Base-by-base conservation (phyloP, 2,888 invertebrate species). In the Mimas tiliae region DNA sequence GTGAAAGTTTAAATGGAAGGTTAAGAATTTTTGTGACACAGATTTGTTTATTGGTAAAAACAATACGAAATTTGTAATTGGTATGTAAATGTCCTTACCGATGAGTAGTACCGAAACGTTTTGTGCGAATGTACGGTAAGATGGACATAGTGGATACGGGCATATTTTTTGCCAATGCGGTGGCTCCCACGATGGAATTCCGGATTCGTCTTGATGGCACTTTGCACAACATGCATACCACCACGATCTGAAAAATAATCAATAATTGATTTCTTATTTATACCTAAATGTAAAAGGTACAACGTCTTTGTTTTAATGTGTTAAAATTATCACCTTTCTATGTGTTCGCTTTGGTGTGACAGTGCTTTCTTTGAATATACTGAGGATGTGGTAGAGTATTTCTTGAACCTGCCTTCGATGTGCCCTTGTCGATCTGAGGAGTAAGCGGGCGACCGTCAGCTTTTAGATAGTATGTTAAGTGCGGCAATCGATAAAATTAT, bases 91-190 rank as follows among this genome's bases (percentile, higher is more conserved):
- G 72, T 16, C 19, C 86, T 92, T 82, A 95, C 95, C 97, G 81
- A 98, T 95, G 64, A 97, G 85, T 72, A 96, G 92, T 65, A 97
- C 94, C 64, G 96, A 95, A 70, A 97, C 70, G 19, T 96, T 94
- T 77, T 97, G 95, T n/a, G 97, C 96, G 82, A 97, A 96, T 82
- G 97, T 96, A 72, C 98, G 94, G 88, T 96, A 97, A 0, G 97
- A 96, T 33, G 97, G 97, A 81, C 98, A 98, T 83, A 97, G 95
- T 21, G 97, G 97, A 79, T 96, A 97, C 0, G 97, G 97, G 84
- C 97, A 97, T 79, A 97, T 85, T 85, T 95, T 96, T 78, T 96
- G 95, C 97, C 97, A 98, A 75, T 96, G 93, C 0, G 95, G 94
- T 16, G 97, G 97, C 84, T 97, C 96, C 97, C 97, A 98, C 19